A percentile compares a stretch with the other conserved stretches of the same genome.
Evolutionary conservation across 2,888 invertebrate genomes (phyloP).

Genomic region (Mesorhabditis sp.): DNA sequence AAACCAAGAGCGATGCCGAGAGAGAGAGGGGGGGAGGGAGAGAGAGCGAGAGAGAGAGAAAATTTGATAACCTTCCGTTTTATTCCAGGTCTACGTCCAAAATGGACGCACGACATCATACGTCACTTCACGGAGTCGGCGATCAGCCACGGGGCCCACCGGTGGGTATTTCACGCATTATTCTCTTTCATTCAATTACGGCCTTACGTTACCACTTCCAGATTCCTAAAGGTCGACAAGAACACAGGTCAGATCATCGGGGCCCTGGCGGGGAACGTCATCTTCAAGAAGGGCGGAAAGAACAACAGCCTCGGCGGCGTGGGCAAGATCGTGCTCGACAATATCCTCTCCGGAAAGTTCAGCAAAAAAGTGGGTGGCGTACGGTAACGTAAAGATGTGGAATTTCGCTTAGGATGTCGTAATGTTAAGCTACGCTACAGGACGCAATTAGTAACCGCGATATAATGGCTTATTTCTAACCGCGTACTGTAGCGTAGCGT

Average conservation of each 20-base stretch:
- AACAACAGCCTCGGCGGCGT: slow-evolving; percentile 50
- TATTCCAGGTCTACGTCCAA: slow-evolving; percentile 1
- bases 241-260: slow-evolving; percentile 46
- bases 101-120: background rate
- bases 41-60: no score
- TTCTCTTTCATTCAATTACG: no score
- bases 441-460: no score
- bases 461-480: no score
- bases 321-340: slow-evolving; percentile 56
- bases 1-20: no score
- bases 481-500: no score
- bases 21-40: no score
- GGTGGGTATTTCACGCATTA: background rate
- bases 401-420: no score
- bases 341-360: slow-evolving; percentile 55
- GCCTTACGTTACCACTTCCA: background rate
- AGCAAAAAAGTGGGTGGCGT: slow-evolving; percentile 39
- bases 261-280: slow-evolving; percentile 53
- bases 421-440: no score
- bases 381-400: background rate
- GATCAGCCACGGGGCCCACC: background rate
- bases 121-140: background rate
- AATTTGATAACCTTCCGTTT: background rate
- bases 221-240: slow-evolving; percentile 6
- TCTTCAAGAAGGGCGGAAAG: slow-evolving; percentile 52